Percentiles rank a stretch among this genome's conserved stretches.
Evolutionary conservation across 2,888 invertebrate genomes (phyloP).

Genomic region (Cephus sareptanus): DNA sequence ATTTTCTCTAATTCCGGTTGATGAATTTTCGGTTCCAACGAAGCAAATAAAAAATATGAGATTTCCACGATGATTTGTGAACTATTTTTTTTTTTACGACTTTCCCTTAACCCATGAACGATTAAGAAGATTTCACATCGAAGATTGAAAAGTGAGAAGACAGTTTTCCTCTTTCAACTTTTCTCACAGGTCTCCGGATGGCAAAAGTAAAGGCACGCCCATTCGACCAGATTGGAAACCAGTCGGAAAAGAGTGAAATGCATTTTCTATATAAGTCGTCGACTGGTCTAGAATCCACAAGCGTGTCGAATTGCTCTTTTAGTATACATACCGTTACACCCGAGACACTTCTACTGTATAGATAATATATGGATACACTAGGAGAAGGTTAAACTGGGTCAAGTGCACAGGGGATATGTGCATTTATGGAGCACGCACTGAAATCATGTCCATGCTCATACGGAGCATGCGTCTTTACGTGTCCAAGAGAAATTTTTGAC

Average conservation of each 20-base stretch:
- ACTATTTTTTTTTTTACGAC: background rate
- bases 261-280: slow-evolving; percentile 23
- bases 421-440: slow-evolving; percentile 25
- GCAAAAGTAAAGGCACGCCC: slow-evolving; percentile 40
- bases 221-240: slow-evolving; percentile 29
- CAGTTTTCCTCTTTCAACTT: slow-evolving; percentile 36
- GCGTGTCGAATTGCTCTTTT: background rate
- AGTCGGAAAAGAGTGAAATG: slow-evolving; percentile 50
- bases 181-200: background rate
- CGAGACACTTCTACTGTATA: background rate
- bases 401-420: slow-evolving; percentile 33
- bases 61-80: background rate
- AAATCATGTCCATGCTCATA: slow-evolving; percentile 26
- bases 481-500: slow-evolving; percentile 5
- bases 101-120: background rate
- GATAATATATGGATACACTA: background rate
- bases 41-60: background rate
- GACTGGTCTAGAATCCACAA: background rate
- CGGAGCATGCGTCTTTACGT: slow-evolving; percentile 5
- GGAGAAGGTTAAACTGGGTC: slow-evolving; percentile 44
- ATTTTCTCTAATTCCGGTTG: background rate
- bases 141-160: slow-evolving; percentile 40
- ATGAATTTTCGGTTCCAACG: background rate
- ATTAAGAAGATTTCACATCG: background rate
- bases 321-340: background rate